Percentiles rank a stretch among this genome's conserved stretches.
These are phyloP conservation scores for Aspidoscelis tigris DNA, from an alignment of 2,113 vertebrate genomes.

Conservation along the genomic window DNA sequence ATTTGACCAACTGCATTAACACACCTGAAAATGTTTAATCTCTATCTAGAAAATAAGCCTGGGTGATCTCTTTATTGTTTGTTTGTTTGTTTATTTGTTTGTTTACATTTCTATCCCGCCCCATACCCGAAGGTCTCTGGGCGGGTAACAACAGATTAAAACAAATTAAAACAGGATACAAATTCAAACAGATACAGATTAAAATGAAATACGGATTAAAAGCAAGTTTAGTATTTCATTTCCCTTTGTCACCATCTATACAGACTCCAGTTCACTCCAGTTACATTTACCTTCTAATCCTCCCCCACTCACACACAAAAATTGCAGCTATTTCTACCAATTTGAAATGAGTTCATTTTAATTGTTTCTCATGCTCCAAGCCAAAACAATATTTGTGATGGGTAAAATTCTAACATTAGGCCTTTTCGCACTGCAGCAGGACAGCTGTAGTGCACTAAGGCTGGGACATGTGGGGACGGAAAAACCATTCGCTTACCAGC, in stretches of 20 bases:
- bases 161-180: too few relatives aligned
- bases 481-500: too few relatives aligned
- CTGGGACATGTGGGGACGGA: too few relatives aligned
- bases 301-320: background rate
- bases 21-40: background rate
- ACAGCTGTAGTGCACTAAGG: too few relatives aligned
- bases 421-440: too few relatives aligned
- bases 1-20: background rate
- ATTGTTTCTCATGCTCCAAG: background rate
- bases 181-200: too few relatives aligned
- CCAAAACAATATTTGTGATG: background rate
- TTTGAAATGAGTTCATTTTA: background rate
- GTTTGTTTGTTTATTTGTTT: too few relatives aligned
- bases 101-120: too few relatives aligned
- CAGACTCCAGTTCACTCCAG: background rate
- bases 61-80: background rate
- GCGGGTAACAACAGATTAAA: too few relatives aligned
- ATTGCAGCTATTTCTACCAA: background rate
- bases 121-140: too few relatives aligned
- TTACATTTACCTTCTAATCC: too few relatives aligned
- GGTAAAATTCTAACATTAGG: background rate
- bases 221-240: background rate
- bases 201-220: too few relatives aligned
- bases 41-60: background rate
- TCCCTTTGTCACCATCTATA: background rate